phyloP scores from a whole-genome alignment of 2,113 vertebrate species.

The Pelobates fuscus region DNA sequence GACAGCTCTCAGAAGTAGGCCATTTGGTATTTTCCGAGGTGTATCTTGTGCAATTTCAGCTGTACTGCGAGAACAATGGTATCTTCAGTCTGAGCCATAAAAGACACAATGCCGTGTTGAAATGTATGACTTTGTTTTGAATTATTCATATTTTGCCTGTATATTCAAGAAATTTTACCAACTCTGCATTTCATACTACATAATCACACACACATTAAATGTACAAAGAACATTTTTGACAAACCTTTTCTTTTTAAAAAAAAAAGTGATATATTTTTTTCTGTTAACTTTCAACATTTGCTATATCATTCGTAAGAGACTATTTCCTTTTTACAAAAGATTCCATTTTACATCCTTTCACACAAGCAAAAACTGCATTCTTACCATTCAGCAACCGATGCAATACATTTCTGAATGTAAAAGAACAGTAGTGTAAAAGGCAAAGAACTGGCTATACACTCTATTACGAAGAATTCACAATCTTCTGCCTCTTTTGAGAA shows the following conservation, averaged over 20 bases:
- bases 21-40: conserved; percentile 74
- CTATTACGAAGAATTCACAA: conserved; percentile 36
- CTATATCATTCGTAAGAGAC: conserved; percentile 79
- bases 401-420: conserved; percentile 74
- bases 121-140: conserved; percentile 86
- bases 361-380: conserved; percentile 69
- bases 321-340: conserved; percentile 73
- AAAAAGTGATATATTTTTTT: conserved; percentile 81
- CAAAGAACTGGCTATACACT: conserved; percentile 15
- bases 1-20: conserved; percentile 89
- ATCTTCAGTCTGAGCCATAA: conserved; percentile 87
- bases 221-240: conserved; percentile 83
- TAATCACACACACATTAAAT: conserved; percentile 78
- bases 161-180: conserved; percentile 84
- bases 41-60: too few relatives aligned
- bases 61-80: conserved; percentile 77
- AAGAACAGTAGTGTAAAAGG: conserved; percentile 66
- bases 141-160: conserved; percentile 95
- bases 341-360: conserved; percentile 71
- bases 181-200: conserved; percentile 83
- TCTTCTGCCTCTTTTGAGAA: conserved; percentile 58
- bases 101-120: conserved; percentile 78
- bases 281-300: conserved; percentile 77
- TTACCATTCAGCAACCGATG: conserved; percentile 73
- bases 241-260: conserved; percentile 81